Conservation (phyloP, 2,113 vertebrate genomes). For the Dolichotis patagonum region DNA sequence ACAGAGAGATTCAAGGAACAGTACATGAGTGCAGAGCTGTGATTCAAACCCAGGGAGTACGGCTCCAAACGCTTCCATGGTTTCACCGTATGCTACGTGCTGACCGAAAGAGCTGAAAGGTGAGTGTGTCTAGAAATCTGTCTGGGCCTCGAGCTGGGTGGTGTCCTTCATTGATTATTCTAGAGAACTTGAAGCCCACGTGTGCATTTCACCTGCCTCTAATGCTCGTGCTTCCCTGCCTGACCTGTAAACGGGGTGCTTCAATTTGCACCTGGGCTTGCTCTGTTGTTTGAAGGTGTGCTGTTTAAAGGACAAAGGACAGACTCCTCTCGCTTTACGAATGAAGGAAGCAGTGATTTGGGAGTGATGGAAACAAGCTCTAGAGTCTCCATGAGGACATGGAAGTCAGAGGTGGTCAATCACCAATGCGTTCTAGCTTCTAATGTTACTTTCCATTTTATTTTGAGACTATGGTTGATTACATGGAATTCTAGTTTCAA, state of each 20-base stretch:
- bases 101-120: background rate
- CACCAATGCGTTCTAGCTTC: background rate
- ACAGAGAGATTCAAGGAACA: background rate
- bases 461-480: background rate
- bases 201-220: background rate
- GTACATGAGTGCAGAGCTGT: background rate
- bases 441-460: background rate
- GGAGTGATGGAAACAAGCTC: background rate
- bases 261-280: background rate
- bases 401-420: background rate
- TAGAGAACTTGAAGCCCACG: background rate
- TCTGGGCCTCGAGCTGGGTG: fast-evolving
- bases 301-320: background rate
- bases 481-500: conserved; percentile 4
- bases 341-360: background rate
- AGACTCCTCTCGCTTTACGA: background rate
- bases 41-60: too few relatives aligned
- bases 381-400: background rate
- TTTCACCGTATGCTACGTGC: background rate
- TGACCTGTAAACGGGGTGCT: background rate
- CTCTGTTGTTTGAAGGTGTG: background rate
- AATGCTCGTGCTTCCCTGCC: background rate
- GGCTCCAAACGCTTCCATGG: background rate
- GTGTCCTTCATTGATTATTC: background rate
- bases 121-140: background rate